phyloP scores from a whole-genome alignment of 1,140 invertebrate species.

The Penaeus chinensis region DNA sequence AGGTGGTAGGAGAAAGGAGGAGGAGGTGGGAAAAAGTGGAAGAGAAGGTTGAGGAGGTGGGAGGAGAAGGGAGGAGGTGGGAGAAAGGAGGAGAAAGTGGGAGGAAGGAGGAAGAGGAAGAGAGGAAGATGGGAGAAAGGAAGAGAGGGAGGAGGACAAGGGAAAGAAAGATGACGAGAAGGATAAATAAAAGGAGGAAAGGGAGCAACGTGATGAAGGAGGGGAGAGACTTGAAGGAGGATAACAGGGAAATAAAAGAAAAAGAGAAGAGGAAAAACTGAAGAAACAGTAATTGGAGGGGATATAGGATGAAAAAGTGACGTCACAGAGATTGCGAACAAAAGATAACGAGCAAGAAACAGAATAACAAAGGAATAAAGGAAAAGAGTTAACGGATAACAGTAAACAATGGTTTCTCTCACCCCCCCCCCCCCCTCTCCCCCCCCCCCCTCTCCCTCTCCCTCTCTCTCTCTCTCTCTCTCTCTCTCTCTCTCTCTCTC shows the following conservation, averaged over 20 bases:
- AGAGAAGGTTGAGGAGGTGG: too few species aligned
- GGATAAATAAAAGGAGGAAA: too few species aligned
- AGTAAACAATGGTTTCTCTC: not conserved
- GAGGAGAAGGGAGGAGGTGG: not conserved
- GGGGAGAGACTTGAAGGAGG: too few species aligned
- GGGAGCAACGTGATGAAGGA: too few species aligned
- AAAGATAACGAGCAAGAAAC: not conserved
- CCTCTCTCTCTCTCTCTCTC: too few species aligned
- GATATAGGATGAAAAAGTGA: not conserved
- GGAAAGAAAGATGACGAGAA: too few species aligned
- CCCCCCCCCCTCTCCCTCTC: not conserved
- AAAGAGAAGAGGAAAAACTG: not conserved
- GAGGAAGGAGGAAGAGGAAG: not conserved
- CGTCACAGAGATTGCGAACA: not conserved
- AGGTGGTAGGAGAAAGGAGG: too few species aligned
- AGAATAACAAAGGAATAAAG: not conserved
- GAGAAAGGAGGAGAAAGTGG: not conserved
- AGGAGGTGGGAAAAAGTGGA: not conserved
- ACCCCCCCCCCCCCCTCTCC: not conserved
- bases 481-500: not conserved
- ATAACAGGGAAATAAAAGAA: not conserved
- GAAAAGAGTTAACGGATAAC: not conserved
- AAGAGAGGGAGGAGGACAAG: not conserved
- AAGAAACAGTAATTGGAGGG: not conserved
- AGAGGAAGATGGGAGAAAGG: not conserved